Evolutionary conservation across 2,797 vertebrate genomes (phyloP).

Genomic region (Halcyon chelicuti): DNA sequence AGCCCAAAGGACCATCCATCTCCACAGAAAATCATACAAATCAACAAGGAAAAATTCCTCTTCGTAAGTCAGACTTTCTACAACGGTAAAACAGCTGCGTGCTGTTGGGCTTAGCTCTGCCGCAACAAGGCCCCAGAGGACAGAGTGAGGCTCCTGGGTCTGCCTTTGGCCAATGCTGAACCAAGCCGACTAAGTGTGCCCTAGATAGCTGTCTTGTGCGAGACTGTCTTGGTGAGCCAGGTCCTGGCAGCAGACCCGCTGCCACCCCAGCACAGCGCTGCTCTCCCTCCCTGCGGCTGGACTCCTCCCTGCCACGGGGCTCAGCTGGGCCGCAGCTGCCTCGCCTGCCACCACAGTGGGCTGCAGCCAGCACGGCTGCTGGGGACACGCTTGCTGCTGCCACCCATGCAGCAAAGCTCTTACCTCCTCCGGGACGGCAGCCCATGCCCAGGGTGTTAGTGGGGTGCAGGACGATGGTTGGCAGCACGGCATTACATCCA

Average conservation of each 20-base stretch:
- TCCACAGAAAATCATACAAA: slow-evolving; percentile 62
- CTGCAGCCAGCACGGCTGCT: neutral
- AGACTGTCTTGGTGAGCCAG: neutral
- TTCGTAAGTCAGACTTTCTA: neutral
- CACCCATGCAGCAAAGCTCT: neutral
- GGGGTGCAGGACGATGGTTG: neutral
- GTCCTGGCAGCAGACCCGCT: neutral
- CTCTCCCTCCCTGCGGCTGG: neutral
- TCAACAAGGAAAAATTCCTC: slow-evolving; percentile 62
- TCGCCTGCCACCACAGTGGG: neutral
- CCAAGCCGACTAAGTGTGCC: accelerated
- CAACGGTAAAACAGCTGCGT: slow-evolving; percentile 20
- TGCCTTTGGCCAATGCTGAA: neutral
- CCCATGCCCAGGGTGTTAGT: too few species aligned
- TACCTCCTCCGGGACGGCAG: neutral
- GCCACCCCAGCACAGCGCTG: neutral
- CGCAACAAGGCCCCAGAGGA: neutral
- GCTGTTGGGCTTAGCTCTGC: slow-evolving; percentile 14
- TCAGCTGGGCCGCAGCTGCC: neutral
- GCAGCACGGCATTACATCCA: neutral
- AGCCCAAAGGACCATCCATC: slow-evolving; percentile 39
- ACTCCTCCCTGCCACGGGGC: neutral
- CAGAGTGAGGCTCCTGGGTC: neutral
- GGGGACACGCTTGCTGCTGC: neutral
- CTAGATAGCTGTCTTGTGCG: neutral